These are phyloP conservation scores for Luperina nickerlii DNA, from an alignment of 2,888 invertebrate genomes.

Conservation along the genomic window DNA sequence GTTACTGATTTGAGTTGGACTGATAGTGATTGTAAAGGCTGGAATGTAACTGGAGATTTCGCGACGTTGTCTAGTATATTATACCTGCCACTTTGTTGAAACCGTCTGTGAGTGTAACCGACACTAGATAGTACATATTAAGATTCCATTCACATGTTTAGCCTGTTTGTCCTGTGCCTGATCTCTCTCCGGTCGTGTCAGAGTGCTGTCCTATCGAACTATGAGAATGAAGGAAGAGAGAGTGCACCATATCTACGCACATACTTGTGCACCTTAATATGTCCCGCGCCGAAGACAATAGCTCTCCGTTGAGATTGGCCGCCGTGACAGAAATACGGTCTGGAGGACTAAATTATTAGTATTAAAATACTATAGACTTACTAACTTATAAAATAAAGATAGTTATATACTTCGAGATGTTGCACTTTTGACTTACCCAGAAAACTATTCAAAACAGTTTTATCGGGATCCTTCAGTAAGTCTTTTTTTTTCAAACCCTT, in stretches of 20 bases:
- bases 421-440: no score
- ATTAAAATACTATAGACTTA: no score
- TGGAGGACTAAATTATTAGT: no score
- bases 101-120: not conserved
- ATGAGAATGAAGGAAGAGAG: not conserved
- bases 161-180: not conserved
- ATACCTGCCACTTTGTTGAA: not conserved
- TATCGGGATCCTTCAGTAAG: not conserved
- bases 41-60: constrained; percentile 28
- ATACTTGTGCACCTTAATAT: no score
- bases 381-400: no score
- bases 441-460: no score
- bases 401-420: no score
- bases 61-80: not conserved
- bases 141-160: not conserved
- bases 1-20: constrained; percentile 33
- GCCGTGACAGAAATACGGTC: no score
- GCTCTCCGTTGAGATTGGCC: no score
- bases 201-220: not conserved
- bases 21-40: constrained; percentile 28
- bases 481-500: not conserved
- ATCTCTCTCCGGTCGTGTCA: not conserved
- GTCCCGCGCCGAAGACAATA: no score
- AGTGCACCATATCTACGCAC: no score
- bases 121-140: not conserved